phyloP scores from a whole-genome alignment of 2,797 vertebrate genomes.

The Nannoperca obscura region DNA sequence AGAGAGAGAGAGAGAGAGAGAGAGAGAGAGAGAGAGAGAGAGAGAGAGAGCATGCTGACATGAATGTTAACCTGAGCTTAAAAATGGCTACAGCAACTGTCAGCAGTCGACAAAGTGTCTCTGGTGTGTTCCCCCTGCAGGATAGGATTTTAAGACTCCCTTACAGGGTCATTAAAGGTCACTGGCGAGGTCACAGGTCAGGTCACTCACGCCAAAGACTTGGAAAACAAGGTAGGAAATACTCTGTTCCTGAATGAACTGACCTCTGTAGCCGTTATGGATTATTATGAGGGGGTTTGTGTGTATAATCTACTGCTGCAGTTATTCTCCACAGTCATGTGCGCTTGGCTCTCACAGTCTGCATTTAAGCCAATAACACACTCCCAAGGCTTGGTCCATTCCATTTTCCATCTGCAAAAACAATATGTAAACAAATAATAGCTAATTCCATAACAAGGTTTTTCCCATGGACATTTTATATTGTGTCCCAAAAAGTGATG shows the following conservation, averaged over 20 bases:
- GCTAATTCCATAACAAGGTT: background rate
- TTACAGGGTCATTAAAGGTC: slow-evolving; percentile 32
- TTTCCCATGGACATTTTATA: background rate
- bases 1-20: background rate
- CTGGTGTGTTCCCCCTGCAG: slow-evolving; percentile 24
- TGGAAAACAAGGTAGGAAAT: slow-evolving; percentile 18
- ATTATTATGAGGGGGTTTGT: background rate
- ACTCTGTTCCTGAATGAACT: slow-evolving; percentile 4
- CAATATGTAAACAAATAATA: background rate
- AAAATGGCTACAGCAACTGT: slow-evolving; percentile 67
- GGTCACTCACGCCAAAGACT: slow-evolving; percentile 6
- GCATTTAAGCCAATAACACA: slow-evolving; percentile 13
- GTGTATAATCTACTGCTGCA: background rate
- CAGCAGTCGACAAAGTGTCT: slow-evolving; percentile 41
- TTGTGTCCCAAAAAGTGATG: background rate
- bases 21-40: background rate
- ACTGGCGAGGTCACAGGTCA: slow-evolving; percentile 46
- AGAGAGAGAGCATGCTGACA: slow-evolving; percentile 24
- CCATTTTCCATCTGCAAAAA: background rate
- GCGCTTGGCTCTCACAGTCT: background rate
- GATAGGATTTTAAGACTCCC: slow-evolving; percentile 43
- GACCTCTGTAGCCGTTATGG: background rate
- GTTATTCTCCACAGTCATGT: background rate
- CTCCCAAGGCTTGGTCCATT: background rate
- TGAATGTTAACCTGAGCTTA: slow-evolving; percentile 53